A percentile compares a stretch with the other conserved stretches of the same genome.
phyloP scores from a whole-genome alignment of 2,797 vertebrate species.

The Microctenopoma stevenorrisi region DNA sequence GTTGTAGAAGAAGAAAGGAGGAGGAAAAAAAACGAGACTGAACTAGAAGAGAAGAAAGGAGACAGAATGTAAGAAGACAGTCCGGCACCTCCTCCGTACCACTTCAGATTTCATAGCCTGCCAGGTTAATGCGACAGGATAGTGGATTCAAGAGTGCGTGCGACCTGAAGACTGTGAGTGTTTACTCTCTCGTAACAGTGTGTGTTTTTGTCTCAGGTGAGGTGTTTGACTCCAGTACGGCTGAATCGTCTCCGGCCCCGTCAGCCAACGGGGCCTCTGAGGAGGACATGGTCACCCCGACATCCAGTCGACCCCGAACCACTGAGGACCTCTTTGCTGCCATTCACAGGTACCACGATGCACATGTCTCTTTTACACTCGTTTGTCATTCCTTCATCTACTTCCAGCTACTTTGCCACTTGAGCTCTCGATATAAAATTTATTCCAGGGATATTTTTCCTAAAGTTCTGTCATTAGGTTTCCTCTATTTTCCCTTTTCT shows the following conservation, averaged over 20 bases:
- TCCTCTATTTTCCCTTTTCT: constrained; percentile 14
- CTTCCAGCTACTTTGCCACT: constrained; percentile 9
- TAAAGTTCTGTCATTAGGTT: not conserved
- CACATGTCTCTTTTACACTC: constrained; percentile 4
- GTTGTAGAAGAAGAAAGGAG: constrained; percentile 59
- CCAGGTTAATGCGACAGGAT: constrained; percentile 50
- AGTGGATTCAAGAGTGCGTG: constrained; percentile 17
- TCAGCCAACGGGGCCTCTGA: constrained; percentile 74
- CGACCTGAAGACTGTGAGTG: constrained; percentile 9
- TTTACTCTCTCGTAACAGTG: constrained; percentile 14
- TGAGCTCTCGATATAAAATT: constrained; percentile 10
- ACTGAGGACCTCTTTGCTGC: constrained; percentile 98
- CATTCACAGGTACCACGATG: constrained; percentile 93
- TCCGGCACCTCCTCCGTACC: constrained; percentile 38
- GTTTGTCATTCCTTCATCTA: not conserved
- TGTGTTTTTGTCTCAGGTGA: constrained; percentile 81
- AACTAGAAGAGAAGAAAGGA: constrained; percentile 55
- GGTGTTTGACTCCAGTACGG: constrained; percentile 83
- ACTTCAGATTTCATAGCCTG: constrained; percentile 38
- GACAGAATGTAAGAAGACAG: constrained; percentile 73
- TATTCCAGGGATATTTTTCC: constrained; percentile 10
- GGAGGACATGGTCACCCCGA: constrained; percentile 88
- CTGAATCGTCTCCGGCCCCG: constrained; percentile 73
- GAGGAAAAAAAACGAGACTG: constrained; percentile 45
- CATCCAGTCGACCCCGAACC: constrained; percentile 90